These are phyloP conservation scores for Euclidia mi DNA, from an alignment of 2,888 invertebrate genomes.

Conservation along the genomic window DNA sequence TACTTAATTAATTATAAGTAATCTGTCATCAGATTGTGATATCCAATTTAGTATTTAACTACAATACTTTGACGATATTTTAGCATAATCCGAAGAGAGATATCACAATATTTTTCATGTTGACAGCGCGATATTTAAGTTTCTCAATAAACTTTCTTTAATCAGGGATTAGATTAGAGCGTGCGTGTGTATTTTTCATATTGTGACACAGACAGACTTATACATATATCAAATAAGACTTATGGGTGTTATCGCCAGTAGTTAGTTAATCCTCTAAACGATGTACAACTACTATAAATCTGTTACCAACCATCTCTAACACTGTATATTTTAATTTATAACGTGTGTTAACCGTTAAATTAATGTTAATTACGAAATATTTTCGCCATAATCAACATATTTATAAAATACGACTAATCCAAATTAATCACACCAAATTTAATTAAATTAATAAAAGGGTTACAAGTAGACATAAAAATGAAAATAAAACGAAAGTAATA, in stretches of 20 bases:
- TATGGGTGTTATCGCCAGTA: slow-evolving; percentile 37
- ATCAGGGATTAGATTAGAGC: slow-evolving; percentile 27
- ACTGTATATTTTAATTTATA: slow-evolving; percentile 39
- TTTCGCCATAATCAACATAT: slow-evolving; percentile 45
- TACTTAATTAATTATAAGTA: too few species aligned
- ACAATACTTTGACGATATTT: not conserved
- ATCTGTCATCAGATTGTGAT: too few species aligned
- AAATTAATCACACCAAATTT: slow-evolving; percentile 42
- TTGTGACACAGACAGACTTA: slow-evolving; percentile 15
- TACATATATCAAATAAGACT: slow-evolving; percentile 36
- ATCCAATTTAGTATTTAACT: not conserved
- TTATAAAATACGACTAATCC: slow-evolving; percentile 49
- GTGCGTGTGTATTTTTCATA: slow-evolving; percentile 22
- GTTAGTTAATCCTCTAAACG: slow-evolving; percentile 49
- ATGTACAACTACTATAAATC: slow-evolving; percentile 43
- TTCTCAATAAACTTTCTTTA: slow-evolving; percentile 37
- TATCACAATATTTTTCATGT: slow-evolving; percentile 2
- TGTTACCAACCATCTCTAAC: slow-evolving; percentile 29
- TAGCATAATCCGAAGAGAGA: slow-evolving; percentile 19
- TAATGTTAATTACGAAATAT: slow-evolving; percentile 42
- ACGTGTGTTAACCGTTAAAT: slow-evolving; percentile 35
- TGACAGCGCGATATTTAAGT: slow-evolving; percentile 30
- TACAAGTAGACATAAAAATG: slow-evolving; percentile 37
- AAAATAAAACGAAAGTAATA: slow-evolving; percentile 72
- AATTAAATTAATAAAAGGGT: slow-evolving; percentile 54